phyloP scores from a whole-genome alignment of 1,140 invertebrate genomes.

The Macrostomum lignano region DNA sequence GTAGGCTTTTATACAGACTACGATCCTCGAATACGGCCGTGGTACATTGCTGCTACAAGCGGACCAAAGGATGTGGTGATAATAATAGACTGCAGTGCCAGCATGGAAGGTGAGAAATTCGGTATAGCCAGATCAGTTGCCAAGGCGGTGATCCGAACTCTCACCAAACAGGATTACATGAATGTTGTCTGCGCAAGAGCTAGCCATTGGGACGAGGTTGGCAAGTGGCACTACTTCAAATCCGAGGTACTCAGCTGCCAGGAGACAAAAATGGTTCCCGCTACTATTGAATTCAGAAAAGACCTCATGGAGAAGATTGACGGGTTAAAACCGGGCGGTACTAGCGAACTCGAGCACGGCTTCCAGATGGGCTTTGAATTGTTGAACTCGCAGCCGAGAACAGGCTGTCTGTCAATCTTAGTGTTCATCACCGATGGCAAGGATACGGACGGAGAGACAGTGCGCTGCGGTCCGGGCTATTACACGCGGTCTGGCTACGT shows the following conservation, averaged over 20 bases:
- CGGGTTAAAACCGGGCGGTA: constrained; percentile 22
- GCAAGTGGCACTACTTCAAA: constrained; percentile 19
- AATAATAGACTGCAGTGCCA: constrained; percentile 27
- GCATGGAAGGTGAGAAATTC: constrained; percentile 21
- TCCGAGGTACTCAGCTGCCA: constrained; percentile 26
- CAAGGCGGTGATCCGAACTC: constrained; percentile 27
- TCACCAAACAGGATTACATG: constrained; percentile 28
- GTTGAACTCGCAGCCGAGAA: constrained; percentile 16
- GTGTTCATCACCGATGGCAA: constrained; percentile 28
- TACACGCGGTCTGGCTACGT: constrained; percentile 29
- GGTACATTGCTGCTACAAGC: constrained; percentile 29
- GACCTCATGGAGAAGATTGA: constrained; percentile 28
- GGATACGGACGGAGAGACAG: constrained; percentile 27
- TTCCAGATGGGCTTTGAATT: constrained; percentile 24
- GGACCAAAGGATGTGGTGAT: constrained; percentile 30
- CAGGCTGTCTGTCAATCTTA: constrained; percentile 27
- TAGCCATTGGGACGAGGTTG: constrained; percentile 24
- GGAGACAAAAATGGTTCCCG: constrained; percentile 20
- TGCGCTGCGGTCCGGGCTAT: constrained; percentile 29
- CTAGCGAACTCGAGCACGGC: constrained; percentile 26
- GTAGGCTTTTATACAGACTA: constrained; percentile 30
- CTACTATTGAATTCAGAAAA: constrained; percentile 25
- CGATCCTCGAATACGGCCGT: constrained; percentile 25
- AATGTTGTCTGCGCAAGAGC: constrained; percentile 28
- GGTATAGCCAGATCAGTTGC: constrained; percentile 26